phyloP scores from a whole-genome alignment of 2,888 invertebrate species.

The Barypeithes pellucidus region DNA sequence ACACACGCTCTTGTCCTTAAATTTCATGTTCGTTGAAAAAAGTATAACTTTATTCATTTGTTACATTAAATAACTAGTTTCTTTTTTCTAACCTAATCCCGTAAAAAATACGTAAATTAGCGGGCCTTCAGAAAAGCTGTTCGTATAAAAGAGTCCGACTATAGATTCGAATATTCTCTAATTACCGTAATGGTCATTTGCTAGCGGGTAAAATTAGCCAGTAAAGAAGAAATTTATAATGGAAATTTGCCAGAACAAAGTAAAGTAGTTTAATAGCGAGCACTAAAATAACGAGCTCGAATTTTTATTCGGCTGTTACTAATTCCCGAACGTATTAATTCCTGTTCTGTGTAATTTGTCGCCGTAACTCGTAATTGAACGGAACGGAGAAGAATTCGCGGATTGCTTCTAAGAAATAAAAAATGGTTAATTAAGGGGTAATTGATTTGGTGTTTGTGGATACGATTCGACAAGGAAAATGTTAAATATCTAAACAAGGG shows the following conservation, averaged over 20 bases:
- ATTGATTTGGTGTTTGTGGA: not conserved
- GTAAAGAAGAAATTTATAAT: conserved; percentile 33
- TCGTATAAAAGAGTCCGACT: not conserved
- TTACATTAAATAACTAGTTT: no score
- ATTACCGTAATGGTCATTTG: conserved; percentile 34
- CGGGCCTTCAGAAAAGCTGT: no score
- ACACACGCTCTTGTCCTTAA: no score
- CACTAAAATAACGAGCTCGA: conserved; percentile 28
- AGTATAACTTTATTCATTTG: no score
- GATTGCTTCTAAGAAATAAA: not conserved
- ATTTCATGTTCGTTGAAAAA: no score
- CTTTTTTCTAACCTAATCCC: no score
- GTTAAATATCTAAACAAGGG: no score
- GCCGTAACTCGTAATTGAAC: not conserved
- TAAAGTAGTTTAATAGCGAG: conserved; percentile 23
- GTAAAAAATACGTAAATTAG: no score
- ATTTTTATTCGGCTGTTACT: conserved; percentile 31
- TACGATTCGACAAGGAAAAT: no score
- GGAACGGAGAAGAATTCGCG: not conserved
- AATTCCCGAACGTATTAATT: conserved; percentile 22
- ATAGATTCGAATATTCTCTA: conserved; percentile 14
- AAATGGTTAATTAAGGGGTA: not conserved
- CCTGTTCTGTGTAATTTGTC: conserved; percentile 24
- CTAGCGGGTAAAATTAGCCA: conserved; percentile 11
- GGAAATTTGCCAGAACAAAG: conserved; percentile 38